Evolutionary conservation across 1,140 invertebrate species (phyloP), one percentile per base, ranked within the genome.

Genomic region (Pinna nobilis): DNA sequence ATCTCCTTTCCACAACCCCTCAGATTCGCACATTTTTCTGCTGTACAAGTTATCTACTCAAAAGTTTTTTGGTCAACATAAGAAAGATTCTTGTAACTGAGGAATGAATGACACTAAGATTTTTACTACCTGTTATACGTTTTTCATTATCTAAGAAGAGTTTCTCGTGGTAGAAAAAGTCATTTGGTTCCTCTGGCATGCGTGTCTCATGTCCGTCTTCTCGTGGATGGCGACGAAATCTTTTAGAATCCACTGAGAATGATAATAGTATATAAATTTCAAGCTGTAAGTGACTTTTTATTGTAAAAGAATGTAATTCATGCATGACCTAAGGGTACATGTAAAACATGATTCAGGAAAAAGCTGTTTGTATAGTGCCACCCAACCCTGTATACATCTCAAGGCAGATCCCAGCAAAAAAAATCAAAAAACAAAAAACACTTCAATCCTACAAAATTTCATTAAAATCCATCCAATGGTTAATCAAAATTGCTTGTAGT

Each of bases 71-170:
- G 59, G 9, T 41, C n/a, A n/a, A 41, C 59, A 25, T 63, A 41
- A 7, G 44, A 13, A 11, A 28, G 39, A 25, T 63, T 44, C 39
- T 63, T 39, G 35, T 63, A 33, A 63, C 28, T 23, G 11, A 63
- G 59, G 23, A 37, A 63, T 15, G 39, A 15, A 41, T 37, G 37
- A 23, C 18, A 20, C 13, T 28, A 41, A 9, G 20, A 61, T 20
- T 20, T 18, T 13, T 59, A 64, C 89, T 86, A 65, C 86, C 74
- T 74, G 75, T 76, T 11, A 93, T 91, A 67, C 84, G 77, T 15
- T 78, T 51, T 80, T 89, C 86, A 82, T 92, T 87, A 32, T 84
- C 70, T 33, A 90, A 84, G 82, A 90, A 93, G 51, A 91, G 89
- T 23, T 91, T 82, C 84, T 91, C 87, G 66, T 87, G 82, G 39